Evolutionary conservation across 1,140 invertebrate genomes (phyloP).

Genomic region (Bombus superbus): DNA sequence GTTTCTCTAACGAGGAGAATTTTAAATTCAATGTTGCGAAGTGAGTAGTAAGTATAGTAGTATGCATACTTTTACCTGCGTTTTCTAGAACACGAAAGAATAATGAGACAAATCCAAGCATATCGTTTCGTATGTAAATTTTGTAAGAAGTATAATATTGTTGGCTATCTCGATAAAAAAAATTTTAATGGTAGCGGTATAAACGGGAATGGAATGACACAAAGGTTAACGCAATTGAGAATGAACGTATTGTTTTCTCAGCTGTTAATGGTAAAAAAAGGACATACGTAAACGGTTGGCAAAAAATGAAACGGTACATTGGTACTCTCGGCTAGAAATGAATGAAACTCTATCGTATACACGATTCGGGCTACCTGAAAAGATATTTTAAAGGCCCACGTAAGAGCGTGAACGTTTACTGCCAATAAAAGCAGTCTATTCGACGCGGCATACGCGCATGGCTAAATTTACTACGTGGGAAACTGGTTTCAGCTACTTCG

Average conservation of each 20-base stretch:
- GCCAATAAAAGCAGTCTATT: constrained; percentile 25
- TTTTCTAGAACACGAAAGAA: too few species aligned
- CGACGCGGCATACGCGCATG: background rate
- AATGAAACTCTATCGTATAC: background rate
- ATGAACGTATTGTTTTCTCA: background rate
- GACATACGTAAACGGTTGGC: background rate
- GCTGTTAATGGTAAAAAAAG: background rate
- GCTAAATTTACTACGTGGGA: constrained; percentile 34
- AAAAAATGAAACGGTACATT: background rate
- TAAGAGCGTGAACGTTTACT: constrained; percentile 14
- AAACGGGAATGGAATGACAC: background rate
- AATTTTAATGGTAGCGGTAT: too few species aligned
- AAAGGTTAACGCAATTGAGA: background rate
- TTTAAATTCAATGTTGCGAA: background rate
- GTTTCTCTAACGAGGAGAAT: background rate
- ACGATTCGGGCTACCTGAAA: background rate
- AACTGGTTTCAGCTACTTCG: constrained; percentile 18
- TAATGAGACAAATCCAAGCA: too few species aligned
- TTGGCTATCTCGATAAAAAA: too few species aligned
- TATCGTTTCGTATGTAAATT: too few species aligned
- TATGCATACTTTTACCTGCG: too few species aligned
- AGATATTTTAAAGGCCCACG: constrained; percentile 16
- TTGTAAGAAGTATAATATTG: too few species aligned
- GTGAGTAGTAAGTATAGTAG: rapidly evolving
- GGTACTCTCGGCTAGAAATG: background rate